Base-by-base conservation (phyloP, 1,140 invertebrate species). In the Coptotermes formosanus region DNA sequence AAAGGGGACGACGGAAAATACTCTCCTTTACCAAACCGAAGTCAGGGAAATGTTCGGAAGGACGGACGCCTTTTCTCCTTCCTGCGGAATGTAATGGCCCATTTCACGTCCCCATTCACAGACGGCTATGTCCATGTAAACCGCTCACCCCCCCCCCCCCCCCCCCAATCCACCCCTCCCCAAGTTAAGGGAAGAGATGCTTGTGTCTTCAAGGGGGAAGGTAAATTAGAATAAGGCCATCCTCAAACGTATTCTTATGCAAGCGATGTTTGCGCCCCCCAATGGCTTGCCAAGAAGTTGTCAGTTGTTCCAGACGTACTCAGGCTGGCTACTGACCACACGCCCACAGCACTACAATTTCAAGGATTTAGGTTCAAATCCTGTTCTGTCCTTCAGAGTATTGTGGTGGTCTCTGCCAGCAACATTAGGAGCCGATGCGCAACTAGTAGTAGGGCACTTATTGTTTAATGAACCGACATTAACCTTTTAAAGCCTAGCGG, bases 61-160 rank as follows among this genome's bases (percentile, higher is more conserved):
- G 64, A 75, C n/a, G 64, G 25, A 0, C 8, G 64, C 64, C 64
- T 75, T 30, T 75, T 75, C 64, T 75, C 64, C 64, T 75, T 75
- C 30, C 64, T 75, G 30, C 64, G n/a, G 25, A 75, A 75, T 75
- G 64, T 75, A 75, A 75, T 75, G 64, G 64, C 64, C 64, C 64
- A 75, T 75, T 75, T 30, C 64, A 75, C 8, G 64, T 6, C 64
- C 64, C 25, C 64, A 75, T 75, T 75, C n/a, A 30, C 64, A 75
- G 64, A 75, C 30, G 64, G 64, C 64, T 75, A 30, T 75, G 64
- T 75, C n/a, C 64, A 75, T 75, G 64, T 75, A 75, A 75, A n/a
- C 64, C 25, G 25, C 64, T 30, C 45, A 9, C 19, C 59, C 59
- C 59, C 21, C 1, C 11, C 12, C 59, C 19, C 19, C 25, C 0